Conservation (phyloP, 2,888 invertebrate genomes). For the Diadromus collaris region DNA sequence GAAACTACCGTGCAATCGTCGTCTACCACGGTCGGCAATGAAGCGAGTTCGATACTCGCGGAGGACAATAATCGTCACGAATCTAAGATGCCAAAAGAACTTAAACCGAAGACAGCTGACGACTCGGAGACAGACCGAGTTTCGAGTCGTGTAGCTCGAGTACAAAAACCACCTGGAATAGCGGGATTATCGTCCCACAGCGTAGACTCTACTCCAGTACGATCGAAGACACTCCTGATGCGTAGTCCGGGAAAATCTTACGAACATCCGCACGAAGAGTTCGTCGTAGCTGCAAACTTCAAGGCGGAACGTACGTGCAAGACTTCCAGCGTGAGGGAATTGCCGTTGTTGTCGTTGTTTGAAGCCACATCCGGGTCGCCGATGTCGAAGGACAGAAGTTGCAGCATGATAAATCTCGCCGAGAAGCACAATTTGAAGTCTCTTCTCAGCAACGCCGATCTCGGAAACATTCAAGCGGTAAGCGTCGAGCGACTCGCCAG, state of each 20-base stretch:
- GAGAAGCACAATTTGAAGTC: constrained; percentile 71
- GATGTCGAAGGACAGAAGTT: constrained; percentile 71
- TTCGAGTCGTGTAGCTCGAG: constrained; percentile 45
- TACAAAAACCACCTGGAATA: constrained; percentile 51
- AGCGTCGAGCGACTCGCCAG: constrained; percentile 73
- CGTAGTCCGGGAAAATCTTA: constrained; percentile 51
- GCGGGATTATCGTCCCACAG: constrained; percentile 62
- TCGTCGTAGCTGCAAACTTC: constrained; percentile 52
- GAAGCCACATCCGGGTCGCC: constrained; percentile 59
- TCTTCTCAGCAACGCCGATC: constrained; percentile 67
- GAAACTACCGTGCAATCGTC: constrained; percentile 3
- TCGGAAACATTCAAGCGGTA: constrained; percentile 70
- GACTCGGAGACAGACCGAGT: constrained; percentile 1
- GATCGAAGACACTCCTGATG: constrained; percentile 50
- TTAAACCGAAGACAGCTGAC: background rate
- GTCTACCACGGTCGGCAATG: constrained; percentile 9
- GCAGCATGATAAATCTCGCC: constrained; percentile 74
- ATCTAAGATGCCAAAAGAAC: constrained; percentile 30
- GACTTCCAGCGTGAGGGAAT: constrained; percentile 70
- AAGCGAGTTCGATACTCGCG: constrained; percentile 3
- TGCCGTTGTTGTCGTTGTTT: constrained; percentile 75
- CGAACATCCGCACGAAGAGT: constrained; percentile 48
- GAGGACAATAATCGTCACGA: constrained; percentile 38
- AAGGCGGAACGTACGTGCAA: constrained; percentile 53
- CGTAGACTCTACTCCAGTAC: constrained; percentile 69